Evolutionary conservation across 2,888 invertebrate species (phyloP).

Genomic region (Hartigia nigra): DNA sequence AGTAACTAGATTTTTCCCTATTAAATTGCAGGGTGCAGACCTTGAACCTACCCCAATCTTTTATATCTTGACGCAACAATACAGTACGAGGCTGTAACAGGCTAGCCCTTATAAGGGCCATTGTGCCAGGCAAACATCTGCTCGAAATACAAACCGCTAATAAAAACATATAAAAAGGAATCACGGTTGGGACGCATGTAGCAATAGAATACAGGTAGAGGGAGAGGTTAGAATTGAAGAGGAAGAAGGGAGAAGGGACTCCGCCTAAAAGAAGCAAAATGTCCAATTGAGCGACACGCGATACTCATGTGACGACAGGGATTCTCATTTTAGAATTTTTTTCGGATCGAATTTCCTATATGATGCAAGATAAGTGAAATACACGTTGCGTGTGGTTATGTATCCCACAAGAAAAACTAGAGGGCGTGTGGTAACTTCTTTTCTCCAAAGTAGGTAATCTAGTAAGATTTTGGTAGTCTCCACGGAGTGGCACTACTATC

Average conservation of each 20-base stretch:
- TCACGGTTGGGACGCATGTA: slow-evolving; percentile 6
- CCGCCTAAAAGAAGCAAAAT: neutral
- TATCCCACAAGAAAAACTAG: neutral
- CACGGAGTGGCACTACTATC: neutral
- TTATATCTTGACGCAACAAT: slow-evolving; percentile 56
- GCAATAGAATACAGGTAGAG: neutral
- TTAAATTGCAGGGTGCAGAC: neutral
- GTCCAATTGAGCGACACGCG: slow-evolving; percentile 16
- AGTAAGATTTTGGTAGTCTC: neutral
- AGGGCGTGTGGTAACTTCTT: neutral
- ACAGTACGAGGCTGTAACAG: slow-evolving; percentile 53
- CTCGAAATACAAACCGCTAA: slow-evolving; percentile 64
- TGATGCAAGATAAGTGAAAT: neutral
- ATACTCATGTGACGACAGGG: slow-evolving; percentile 7
- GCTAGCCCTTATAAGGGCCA: slow-evolving; percentile 48
- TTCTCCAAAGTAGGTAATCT: neutral
- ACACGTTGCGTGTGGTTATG: neutral
- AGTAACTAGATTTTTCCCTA: neutral
- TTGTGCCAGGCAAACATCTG: slow-evolving; percentile 61
- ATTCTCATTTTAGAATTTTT: neutral
- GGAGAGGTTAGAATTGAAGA: neutral
- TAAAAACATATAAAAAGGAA: slow-evolving; percentile 54
- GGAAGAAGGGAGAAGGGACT: neutral
- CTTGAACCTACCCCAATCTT: slow-evolving; percentile 51
- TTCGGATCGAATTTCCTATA: neutral